phyloP scores from a whole-genome alignment of 2,113 vertebrate genomes.

The Aegotheles bennettii region DNA sequence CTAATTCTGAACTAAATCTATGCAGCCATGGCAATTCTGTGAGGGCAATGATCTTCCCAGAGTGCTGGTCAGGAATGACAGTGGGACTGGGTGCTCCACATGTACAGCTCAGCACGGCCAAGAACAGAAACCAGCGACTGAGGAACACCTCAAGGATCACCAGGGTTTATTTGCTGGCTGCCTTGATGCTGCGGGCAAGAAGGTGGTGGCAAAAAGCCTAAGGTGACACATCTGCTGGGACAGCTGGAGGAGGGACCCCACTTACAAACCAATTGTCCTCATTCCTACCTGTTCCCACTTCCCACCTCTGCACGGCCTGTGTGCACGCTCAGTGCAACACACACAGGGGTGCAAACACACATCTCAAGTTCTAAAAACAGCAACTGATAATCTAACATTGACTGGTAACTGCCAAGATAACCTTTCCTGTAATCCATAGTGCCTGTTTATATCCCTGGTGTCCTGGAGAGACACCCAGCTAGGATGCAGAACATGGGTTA shows the following conservation, averaged over 20 bases:
- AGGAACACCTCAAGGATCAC: neutral
- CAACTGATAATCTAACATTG: rapidly evolving
- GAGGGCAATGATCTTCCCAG: neutral
- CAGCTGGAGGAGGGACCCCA: neutral
- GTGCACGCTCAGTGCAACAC: neutral
- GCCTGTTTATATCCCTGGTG: rapidly evolving
- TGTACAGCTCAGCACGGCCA: rapidly evolving
- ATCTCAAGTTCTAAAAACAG: rapidly evolving
- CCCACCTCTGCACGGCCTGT: rapidly evolving
- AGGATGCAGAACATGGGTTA: rapidly evolving
- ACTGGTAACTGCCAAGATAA: rapidly evolving
- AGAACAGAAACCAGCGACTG: rapidly evolving
- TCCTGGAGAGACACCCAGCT: neutral
- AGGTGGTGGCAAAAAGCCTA: neutral
- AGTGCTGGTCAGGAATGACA: neutral
- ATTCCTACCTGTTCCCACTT: rapidly evolving
- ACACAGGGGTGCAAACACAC: neutral
- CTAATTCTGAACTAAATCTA: neutral
- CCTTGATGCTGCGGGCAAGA: neutral
- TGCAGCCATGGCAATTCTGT: rapidly evolving
- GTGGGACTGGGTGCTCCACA: neutral
- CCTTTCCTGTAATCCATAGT: rapidly evolving
- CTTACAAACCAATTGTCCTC: neutral
- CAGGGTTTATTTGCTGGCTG: neutral
- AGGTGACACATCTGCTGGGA: neutral